Evolutionary conservation across 2,888 invertebrate genomes (phyloP).

Genomic region (Isoperla grammatica): DNA sequence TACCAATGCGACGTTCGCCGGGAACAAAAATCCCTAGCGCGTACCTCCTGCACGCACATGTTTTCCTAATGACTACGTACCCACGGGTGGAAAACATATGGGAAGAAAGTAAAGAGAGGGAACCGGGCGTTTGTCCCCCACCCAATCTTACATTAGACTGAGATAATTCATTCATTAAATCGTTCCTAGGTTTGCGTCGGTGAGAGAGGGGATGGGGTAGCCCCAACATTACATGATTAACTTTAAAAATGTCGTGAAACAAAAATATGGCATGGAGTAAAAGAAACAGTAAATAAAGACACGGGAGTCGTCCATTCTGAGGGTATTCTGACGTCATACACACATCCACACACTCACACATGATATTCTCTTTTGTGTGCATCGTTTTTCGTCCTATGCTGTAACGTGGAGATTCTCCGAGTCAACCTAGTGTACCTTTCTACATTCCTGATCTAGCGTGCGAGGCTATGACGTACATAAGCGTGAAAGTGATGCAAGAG

Average conservation of each 20-base stretch:
- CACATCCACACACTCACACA: conserved; percentile 18
- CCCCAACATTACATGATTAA: no score
- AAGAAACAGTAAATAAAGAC: no score
- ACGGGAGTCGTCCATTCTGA: no score
- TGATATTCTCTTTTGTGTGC: conserved; percentile 8
- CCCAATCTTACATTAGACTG: no score
- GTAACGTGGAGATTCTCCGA: neutral
- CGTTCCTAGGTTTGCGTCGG: no score
- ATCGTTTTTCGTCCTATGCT: neutral
- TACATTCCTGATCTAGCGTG: conserved; percentile 25
- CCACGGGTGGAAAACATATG: conserved; percentile 32
- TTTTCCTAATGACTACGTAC: conserved; percentile 25
- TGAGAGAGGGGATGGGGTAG: no score
- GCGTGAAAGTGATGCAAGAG: conserved; percentile 31
- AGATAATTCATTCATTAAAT: no score
- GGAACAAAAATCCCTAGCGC: no score
- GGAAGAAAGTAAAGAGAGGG: conserved; percentile 22
- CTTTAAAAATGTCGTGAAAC: no score
- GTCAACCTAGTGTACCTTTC: conserved; percentile 13
- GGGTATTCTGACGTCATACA: conserved; percentile 17
- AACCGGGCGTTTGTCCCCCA: no score
- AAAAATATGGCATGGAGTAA: no score
- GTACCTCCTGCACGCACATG: conserved; percentile 18
- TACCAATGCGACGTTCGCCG: no score
- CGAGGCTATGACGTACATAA: conserved; percentile 29